These are phyloP conservation scores for Antedon mediterranea DNA, from an alignment of 53 echinoderm and acorn worm species.

Conservation along the genomic window DNA sequence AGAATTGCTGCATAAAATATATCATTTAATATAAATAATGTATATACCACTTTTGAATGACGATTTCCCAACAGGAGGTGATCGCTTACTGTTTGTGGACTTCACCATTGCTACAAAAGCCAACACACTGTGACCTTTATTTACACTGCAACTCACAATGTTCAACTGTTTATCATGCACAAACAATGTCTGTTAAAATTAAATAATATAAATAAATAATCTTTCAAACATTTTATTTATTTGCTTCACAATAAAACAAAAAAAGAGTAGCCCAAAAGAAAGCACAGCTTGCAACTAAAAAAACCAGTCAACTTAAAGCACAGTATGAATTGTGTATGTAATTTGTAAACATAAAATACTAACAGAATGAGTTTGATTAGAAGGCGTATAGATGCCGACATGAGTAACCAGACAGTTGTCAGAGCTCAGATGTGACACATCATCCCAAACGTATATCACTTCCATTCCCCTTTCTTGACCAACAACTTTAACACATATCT, in stretches of 20 bases:
- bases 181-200: constrained; percentile 47
- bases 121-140: constrained; percentile 53
- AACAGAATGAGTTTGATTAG: constrained; percentile 48
- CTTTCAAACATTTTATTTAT: no score
- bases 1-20: no score
- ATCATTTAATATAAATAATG: no score
- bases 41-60: neutral
- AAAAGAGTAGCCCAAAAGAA: no score
- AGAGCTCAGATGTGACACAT: constrained; percentile 32
- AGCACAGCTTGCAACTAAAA: no score
- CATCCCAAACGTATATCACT: constrained; percentile 66
- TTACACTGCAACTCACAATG: constrained; percentile 56
- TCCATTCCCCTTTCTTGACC: constrained; percentile 72
- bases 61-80: neutral
- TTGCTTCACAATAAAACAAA: no score
- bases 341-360: no score
- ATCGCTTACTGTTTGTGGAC: neutral
- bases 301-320: no score
- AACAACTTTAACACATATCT: constrained; percentile 33
- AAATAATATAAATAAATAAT: neutral
- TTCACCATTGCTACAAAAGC: constrained; percentile 36
- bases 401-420: constrained; percentile 42
- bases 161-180: constrained; percentile 46
- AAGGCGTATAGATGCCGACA: constrained; percentile 63
- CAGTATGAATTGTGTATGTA: no score